Base-by-base conservation (phyloP, 1,140 invertebrate species). In the Tyrophagus putrescentiae region DNA sequence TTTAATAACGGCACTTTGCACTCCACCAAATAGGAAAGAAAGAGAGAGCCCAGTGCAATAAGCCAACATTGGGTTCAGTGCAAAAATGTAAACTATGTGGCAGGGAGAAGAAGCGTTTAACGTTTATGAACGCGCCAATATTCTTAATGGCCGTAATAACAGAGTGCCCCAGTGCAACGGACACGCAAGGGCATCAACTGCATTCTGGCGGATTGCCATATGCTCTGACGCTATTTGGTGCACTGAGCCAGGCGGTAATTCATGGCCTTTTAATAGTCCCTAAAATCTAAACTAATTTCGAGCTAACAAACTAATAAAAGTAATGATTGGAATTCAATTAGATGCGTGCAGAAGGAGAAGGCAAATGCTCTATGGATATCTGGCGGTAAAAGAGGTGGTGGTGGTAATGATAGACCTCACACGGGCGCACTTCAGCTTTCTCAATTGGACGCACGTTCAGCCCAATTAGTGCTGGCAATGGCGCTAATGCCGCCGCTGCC, bases 281-380 rank as follows among this genome's bases (percentile, higher is more conserved):
- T n/a, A 54, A 54, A 54, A 54, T 54, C 52, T 54, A 54, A 54
- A 54, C 52, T 54, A 54, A 54, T 54, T 54, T 54, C 27, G 13
- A 23, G 11, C 27, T 52, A 52, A 52, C 48, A 52, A 52, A 52
- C 52, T 54, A 54, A 54, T 54, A 54, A 54, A 18, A 7, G 52
- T 52, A 52, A 52, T 52, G n/a, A 52, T 52, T 52, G 48, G 3
- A 52, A 52, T 2, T 52, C 48, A 27, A 52, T 52, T 2, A 21
- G 32, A 16, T 6, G 45, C 9, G 13, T 16, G 3, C 48, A 1
- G 27, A 11, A 16, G 27, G 48, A 21, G 36, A 39, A 39, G 36
- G 36, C 36, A 39, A 13, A 39, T 21, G 21, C 36, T 39, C 13
- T 13, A 39, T 39, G 36, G 36, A 39, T 39, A 39, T 21, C 36